Conservation (phyloP, 2,113 vertebrate genomes). For the Origma solitaria region DNA sequence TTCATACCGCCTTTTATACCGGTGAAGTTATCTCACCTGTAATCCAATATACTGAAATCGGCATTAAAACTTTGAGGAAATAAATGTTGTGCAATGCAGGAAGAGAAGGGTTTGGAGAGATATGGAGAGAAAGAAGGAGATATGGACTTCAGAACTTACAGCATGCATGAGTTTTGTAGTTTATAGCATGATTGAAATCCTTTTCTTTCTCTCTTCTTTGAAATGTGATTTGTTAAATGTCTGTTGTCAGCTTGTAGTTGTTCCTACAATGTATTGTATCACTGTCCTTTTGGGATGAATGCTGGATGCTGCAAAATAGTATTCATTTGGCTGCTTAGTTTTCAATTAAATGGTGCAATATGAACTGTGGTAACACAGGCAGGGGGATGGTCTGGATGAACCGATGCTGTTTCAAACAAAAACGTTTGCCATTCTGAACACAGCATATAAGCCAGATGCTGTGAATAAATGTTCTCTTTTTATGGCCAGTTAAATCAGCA, state of each 20-base stretch:
- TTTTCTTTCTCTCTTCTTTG: background rate
- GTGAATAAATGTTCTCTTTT: conserved; percentile 37
- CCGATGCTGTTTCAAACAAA: background rate
- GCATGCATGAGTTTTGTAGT: background rate
- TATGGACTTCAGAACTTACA: background rate
- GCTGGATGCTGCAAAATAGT: background rate
- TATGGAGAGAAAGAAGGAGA: background rate
- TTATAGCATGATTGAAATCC: background rate
- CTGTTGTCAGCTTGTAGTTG: background rate
- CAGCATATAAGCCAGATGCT: background rate
- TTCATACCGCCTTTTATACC: background rate
- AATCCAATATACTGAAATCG: background rate
- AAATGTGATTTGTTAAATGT: background rate
- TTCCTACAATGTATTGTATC: background rate
- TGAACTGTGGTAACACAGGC: background rate
- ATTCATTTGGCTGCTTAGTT: conserved; percentile 17
- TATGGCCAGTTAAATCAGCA: conserved; percentile 29
- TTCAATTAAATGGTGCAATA: conserved; percentile 1
- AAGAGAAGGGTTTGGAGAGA: background rate
- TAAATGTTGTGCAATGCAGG: background rate
- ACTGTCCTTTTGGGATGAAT: background rate
- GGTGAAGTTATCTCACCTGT: background rate
- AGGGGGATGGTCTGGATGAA: background rate
- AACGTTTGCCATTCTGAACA: background rate
- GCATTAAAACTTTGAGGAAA: background rate